Base-by-base conservation (phyloP, 1,140 invertebrate species). In the Drosophila lowei region DNA sequence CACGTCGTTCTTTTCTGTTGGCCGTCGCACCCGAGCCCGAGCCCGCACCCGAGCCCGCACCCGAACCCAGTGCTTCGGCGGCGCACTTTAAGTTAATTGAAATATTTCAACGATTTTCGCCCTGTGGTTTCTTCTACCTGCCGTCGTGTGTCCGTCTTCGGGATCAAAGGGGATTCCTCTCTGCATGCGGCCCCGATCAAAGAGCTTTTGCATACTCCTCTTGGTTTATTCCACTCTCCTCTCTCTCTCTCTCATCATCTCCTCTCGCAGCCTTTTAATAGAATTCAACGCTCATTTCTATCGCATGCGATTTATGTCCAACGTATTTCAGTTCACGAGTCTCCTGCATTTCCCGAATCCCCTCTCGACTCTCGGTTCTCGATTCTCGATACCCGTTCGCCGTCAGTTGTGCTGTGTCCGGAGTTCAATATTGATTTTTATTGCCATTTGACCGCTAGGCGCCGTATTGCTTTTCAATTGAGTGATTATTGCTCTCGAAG, bases 41-140 rank as follows among this genome's bases (percentile, higher is more conserved):
- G 2, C 18, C 18, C 18, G 18, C 1, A 0, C 18, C 18, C 18
- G 1, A 1, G 2, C 1, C 53, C 56, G 61, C 41, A 15, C 52
- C 65, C 60, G 60, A n/a, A 16, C 57, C 62, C 64, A 49, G 60
- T 28, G 50, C 72, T 16, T 30, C 60, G 72, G 72, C 72, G 72
- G 74, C 73, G 83, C 75, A 88, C 83, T 88, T 86, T 89, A 86
- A 86, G 84, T 90, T 90, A 90, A 90, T 90, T 90, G 89, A 90
- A 90, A 90, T 90, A 90, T 90, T 90, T 90, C 89, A 90, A 86
- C 85, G 84, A 89, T 81, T 89, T 86, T 74, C 59, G 78, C 83
- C 77, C 77, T 81, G 81, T 77, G 71, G 83, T 75, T 88, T 77
- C 62, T 75, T 75, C 77, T 85, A 77, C 81, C 79, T 74, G 81